Base-by-base conservation (phyloP, 2,113 vertebrate species). In the Proterorhinus semilunaris region DNA sequence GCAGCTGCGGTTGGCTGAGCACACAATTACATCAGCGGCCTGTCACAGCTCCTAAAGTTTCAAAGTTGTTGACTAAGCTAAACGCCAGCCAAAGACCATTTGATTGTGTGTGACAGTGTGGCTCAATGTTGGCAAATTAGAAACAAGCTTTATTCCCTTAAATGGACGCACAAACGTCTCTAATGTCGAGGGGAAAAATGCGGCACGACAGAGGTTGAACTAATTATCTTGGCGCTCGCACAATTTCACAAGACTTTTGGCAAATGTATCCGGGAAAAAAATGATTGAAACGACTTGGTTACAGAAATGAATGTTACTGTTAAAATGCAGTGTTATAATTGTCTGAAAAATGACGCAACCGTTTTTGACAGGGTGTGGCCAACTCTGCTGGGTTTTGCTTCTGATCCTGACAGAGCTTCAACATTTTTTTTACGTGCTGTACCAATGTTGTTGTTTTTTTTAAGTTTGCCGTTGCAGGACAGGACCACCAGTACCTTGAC, bases 1-100 rank as follows among this genome's bases (percentile, higher is more conserved):
- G 55, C 74, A 83, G 79, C 76, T 76, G 74, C 58, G 76, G 59
- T 67, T 36, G 68, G 45, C 53, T 63, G 65, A 79, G 62, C 59
- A 58, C 50, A 36, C 45, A 42, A 52, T 17, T 65, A 15, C 72
- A 43, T 44, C 42, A 61, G 13, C 58, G 15, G 10, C 7, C 42
- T 45, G 58, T 44, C 36, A 61, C 13, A 13, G 58, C 13, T 45
- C 7, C 42, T 61, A 9, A 44, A 5, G 43, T 45, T 36, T 44
- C 36, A 61, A 42, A 61, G 13, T 61, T 43, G 36, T 44, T 8
- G 36, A 61, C 42, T 44, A 61, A 61, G 42, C 36, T 44, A 61
- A 61, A 61, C 8, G 8, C 58, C 12, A 44, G 58, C 58, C n/a
- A 61, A 57, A 61, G 7, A 61, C 44, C 6, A 61, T 61, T 61